Percentiles rank a stretch among this genome's conserved stretches.
Evolutionary conservation across 2,797 vertebrate species (phyloP).

Genomic region (Neosalanx taihuensis): DNA sequence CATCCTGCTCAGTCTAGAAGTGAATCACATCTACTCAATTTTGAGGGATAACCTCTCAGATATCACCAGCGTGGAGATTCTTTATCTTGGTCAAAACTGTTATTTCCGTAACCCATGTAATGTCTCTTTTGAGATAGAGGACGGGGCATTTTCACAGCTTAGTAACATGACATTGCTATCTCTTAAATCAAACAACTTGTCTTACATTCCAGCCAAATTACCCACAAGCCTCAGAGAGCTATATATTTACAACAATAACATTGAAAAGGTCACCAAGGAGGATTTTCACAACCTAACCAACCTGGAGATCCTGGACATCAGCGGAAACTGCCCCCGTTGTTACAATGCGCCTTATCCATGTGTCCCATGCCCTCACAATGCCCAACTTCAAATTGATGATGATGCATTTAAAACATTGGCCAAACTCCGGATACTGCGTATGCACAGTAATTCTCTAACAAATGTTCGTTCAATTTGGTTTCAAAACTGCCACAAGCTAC

Average conservation of each 20-base stretch:
- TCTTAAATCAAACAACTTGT: slow-evolving; percentile 90
- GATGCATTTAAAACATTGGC: slow-evolving; percentile 76
- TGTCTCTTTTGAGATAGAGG: slow-evolving; percentile 77
- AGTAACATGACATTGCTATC: slow-evolving; percentile 80
- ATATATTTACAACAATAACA: slow-evolving; percentile 90
- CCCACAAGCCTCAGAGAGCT: slow-evolving; percentile 81
- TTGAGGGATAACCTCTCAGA: slow-evolving; percentile 77
- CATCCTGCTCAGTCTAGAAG: slow-evolving; percentile 87
- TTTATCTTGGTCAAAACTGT: slow-evolving; percentile 94
- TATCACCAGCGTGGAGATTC: slow-evolving; percentile 74
- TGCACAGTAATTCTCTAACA: slow-evolving; percentile 90
- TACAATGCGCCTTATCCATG: slow-evolving; percentile 90
- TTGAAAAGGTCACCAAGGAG: slow-evolving; percentile 69
- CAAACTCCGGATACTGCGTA: slow-evolving; percentile 78
- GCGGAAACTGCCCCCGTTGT: slow-evolving; percentile 93
- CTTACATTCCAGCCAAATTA: slow-evolving; percentile 77
- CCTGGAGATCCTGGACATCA: slow-evolving; percentile 88
- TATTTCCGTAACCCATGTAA: slow-evolving; percentile 95
- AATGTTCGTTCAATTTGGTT: slow-evolving; percentile 80
- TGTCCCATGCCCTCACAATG: slow-evolving; percentile 75
- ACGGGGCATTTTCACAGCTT: slow-evolving; percentile 78
- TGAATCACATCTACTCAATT: slow-evolving; percentile 83
- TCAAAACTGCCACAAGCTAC: slow-evolving; percentile 66
- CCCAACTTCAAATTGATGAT: slow-evolving; percentile 71
- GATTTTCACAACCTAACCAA: slow-evolving; percentile 81